These are phyloP conservation scores for Hydrolagus affinis DNA, from an alignment of 2,113 vertebrate species.

Conservation along the genomic window DNA sequence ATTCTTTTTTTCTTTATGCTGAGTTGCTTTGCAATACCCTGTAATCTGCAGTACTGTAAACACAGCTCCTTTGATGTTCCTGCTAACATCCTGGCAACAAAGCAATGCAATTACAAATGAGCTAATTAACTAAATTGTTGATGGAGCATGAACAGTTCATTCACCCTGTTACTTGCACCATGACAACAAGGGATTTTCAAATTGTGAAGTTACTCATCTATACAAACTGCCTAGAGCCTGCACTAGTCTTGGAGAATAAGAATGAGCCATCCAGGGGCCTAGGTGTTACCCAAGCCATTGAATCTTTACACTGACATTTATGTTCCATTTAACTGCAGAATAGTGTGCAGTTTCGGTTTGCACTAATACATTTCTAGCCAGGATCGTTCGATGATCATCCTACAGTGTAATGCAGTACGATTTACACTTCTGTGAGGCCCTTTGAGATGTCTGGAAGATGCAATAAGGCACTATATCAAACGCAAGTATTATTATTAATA, in stretches of 20 bases:
- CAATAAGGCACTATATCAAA: too few species aligned
- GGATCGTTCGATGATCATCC: too few species aligned
- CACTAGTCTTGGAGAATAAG: background rate
- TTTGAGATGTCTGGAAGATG: too few species aligned
- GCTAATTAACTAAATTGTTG: conserved; percentile 99
- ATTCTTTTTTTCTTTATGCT: conserved; percentile 49
- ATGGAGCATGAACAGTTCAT: conserved; percentile 99
- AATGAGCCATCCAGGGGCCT: conserved; percentile 15
- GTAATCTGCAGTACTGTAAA: conserved; percentile 82
- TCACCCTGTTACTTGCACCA: conserved; percentile 90
- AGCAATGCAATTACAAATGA: conserved; percentile 98
- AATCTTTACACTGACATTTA: conserved; percentile 64
- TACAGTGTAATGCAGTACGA: too few species aligned
- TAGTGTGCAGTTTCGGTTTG: conserved; percentile 7
- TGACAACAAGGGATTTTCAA: conserved; percentile 89
- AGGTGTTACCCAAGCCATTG: conserved; percentile 34
- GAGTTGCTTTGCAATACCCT: conserved; percentile 74
- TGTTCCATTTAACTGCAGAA: conserved; percentile 33
- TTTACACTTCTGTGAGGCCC: too few species aligned
- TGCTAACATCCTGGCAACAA: conserved; percentile 95
- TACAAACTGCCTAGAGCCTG: conserved; percentile 59
- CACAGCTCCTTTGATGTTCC: conserved; percentile 94
- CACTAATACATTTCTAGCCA: background rate
- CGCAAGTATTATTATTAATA: too few species aligned
- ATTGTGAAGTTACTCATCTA: conserved; percentile 81